These are phyloP conservation scores for Fringilla coelebs DNA, from an alignment of 2,797 vertebrate genomes.

Conservation along the genomic window DNA sequence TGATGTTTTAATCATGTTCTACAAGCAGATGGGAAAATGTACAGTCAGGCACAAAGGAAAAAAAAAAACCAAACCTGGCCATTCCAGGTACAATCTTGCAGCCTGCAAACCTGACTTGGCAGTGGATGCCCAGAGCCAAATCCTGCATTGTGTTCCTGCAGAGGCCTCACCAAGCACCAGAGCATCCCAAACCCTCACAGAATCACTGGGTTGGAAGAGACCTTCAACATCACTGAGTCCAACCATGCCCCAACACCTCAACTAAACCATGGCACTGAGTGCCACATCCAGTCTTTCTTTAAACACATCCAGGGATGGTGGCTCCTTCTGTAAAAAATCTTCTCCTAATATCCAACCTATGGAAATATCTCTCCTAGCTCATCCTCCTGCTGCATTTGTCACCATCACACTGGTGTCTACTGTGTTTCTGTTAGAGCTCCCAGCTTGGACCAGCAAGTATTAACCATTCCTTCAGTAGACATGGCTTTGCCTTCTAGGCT, in stretches of 20 bases:
- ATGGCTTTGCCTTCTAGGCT: accelerated
- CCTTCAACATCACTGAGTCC: no score
- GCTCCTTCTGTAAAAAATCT: background rate
- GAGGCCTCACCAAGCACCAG: background rate
- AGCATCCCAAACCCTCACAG: background rate
- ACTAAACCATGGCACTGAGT: background rate
- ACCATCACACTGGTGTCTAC: accelerated
- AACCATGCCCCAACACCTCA: background rate
- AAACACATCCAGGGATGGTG: background rate
- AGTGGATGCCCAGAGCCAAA: background rate
- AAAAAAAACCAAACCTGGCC: no score
- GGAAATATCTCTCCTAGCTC: background rate
- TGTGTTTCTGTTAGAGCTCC: background rate
- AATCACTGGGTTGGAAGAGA: background rate
- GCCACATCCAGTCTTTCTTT: background rate
- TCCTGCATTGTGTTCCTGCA: accelerated
- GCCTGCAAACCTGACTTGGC: background rate
- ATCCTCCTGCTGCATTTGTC: background rate
- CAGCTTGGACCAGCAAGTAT: background rate
- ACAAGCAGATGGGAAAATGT: background rate
- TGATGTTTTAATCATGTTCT: background rate
- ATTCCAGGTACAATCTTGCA: background rate
- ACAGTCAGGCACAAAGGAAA: background rate
- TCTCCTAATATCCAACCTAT: background rate
- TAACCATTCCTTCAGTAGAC: accelerated